Base-by-base conservation (phyloP, 1,140 invertebrate species). In the Musca vetustissima region DNA sequence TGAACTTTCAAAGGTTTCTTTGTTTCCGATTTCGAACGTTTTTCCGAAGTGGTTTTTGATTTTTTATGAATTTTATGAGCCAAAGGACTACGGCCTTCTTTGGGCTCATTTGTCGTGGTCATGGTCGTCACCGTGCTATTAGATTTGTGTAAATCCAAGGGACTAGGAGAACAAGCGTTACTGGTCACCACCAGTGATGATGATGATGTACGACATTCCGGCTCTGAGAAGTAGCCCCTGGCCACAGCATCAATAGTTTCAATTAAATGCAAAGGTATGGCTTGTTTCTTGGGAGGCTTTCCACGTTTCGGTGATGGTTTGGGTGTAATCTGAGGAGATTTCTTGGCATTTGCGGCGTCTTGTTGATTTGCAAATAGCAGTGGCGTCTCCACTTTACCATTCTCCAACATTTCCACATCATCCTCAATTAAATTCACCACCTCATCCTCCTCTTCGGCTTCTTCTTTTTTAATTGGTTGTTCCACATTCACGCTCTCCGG, bases 211-310 rank as follows among this genome's bases (percentile, higher is more conserved):
- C 19, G 68, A 73, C 57, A 75, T 69, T 83, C 80, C 13, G 81
- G 79, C 69, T 82, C 81, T n/a, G 80, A 82, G 57, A 81, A 83
- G 47, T 83, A 83, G 1, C 81, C 81, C 1, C 79, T 76, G 13
- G 77, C 74, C 7, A 74, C 57, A 0, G 73, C 70, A 19, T 74
- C 71, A 68, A 79, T 76, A 69, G 71, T n/a, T 48, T 71, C 66
- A 17, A 78, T 55, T 66, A 79, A 22, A 70, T 79, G 77, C 22
- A 77, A 55, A 1, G 76, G 73, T 8, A 77, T 73, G 17, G 74
- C 73, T 19, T 76, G 69, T 52, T 79, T 78, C 32, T 79, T 81
- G 13, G 73, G 69, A 2, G 74, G 72, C 15, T 32, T 73, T 1
- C 74, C 74, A 1, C 76, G 71, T 48, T 80, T 77, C 0, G 76